Base-by-base conservation (phyloP, 2,888 invertebrate genomes). In the Erpobdella octoculata region DNA sequence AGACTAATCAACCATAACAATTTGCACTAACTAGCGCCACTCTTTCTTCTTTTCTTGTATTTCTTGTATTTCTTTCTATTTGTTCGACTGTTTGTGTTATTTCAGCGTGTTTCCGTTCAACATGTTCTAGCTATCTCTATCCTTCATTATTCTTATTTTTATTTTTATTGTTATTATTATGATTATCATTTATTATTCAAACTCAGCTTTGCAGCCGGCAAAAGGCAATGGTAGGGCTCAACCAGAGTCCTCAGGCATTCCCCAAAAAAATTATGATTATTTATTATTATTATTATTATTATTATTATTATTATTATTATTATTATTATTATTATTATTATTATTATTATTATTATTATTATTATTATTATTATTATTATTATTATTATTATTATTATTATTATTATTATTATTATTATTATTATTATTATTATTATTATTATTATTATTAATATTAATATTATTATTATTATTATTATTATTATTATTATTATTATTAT, bases 311-410 rank as follows among this genome's bases (percentile, higher is more conserved):
- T 41, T 41, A 41, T 41, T 41, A 41, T 41, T 41, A 41, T 41
- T 41, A 18, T 41, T 41, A 18, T 41, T 41, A 18, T 41, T 41
- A 41, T n/a, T 46, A 5, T n/a, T 46, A 46, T n/a, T 46, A 46
- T n/a, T 46, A 46, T n/a, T 46, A 46, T n/a, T 46, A 46, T n/a
- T 46, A 46, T n/a, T 46, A 46, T n/a, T 46, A 46, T n/a, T 46
- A 46, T n/a, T 46, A 46, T n/a, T 46, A 46, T 3, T 46, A 46
- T n/a, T 5, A 46, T n/a, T 46, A 46, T 3, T 46, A 46, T n/a
- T 5, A 46, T n/a, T 5, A 46, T n/a, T 5, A 46, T n/a, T 46
- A 46, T n/a, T 46, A 46, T n/a, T 5, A 46, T 3, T 46, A 46
- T n/a, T 46, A 46, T 2, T 46, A 46, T n/a, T 46, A 46, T 3